A percentile compares a stretch with the other conserved stretches of the same genome.
These are phyloP conservation scores for Beroe ovata DNA, from an alignment of 37 sponge, comb jelly and placozoan species.

Conservation along the genomic window DNA sequence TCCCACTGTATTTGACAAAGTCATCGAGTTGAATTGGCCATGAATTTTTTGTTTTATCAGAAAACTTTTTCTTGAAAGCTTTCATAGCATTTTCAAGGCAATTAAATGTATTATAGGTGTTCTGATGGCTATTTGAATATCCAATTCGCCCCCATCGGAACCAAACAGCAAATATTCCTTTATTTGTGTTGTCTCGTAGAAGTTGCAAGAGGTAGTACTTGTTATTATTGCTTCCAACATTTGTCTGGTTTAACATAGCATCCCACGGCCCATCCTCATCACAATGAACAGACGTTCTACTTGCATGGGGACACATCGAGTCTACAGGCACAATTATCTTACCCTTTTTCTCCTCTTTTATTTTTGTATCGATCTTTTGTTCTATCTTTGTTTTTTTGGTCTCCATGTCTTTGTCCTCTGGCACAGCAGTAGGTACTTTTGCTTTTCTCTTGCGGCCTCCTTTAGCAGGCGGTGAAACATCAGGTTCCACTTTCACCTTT, in stretches of 20 bases:
- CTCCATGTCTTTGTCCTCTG: conserved; percentile 38
- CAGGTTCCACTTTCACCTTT: background rate
- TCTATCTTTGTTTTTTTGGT: conserved; percentile 38
- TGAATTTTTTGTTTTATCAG: conserved; percentile 49
- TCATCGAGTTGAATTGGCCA: conserved; percentile 26
- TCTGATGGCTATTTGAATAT: background rate
- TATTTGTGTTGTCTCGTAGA: background rate
- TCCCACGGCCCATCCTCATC: conserved; percentile 53
- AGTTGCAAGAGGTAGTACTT: conserved; percentile 50
- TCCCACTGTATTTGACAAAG: conserved; percentile 40
- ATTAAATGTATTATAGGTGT: background rate
- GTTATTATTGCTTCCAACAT: conserved; percentile 52
- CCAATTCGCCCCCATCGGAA: conserved; percentile 55
- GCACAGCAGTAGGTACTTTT: background rate
- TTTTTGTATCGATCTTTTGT: conserved; percentile 46
- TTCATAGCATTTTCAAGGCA: conserved; percentile 2
- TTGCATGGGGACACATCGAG: background rate
- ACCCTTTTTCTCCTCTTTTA: conserved; percentile 44
- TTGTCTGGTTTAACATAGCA: conserved; percentile 61
- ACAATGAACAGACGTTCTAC: background rate
- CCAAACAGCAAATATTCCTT: background rate
- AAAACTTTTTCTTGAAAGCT: conserved; percentile 53
- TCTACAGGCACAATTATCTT: conserved; percentile 45
- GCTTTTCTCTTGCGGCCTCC: background rate
- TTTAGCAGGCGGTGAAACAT: background rate